These are phyloP conservation scores for Hesperia comma DNA, from an alignment of 2,888 invertebrate genomes.

Conservation along the genomic window DNA sequence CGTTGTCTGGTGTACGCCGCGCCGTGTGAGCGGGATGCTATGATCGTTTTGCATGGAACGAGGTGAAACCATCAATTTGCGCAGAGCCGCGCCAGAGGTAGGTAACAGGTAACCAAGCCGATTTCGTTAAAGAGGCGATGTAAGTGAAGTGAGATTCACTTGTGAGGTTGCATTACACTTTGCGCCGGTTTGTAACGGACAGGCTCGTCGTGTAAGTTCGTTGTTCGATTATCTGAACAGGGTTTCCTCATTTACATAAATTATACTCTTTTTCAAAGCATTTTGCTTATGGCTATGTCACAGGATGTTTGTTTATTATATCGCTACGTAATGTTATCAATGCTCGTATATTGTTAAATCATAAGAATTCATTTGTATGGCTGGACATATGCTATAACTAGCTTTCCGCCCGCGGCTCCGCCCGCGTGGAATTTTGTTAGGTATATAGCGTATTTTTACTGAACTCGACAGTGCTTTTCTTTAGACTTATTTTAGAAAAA, in stretches of 20 bases:
- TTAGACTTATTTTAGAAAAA: too few species aligned
- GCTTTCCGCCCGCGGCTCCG: too few species aligned
- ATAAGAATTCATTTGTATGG: too few species aligned
- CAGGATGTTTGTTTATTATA: background rate
- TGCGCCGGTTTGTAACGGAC: slow-evolving; percentile 57
- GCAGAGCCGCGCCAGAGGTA: slow-evolving; percentile 52
- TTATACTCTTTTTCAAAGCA: slow-evolving; percentile 13
- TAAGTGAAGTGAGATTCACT: slow-evolving; percentile 56
- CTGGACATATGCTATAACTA: too few species aligned
- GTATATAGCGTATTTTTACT: too few species aligned
- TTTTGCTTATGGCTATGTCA: slow-evolving; percentile 1
- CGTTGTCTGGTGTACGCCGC: slow-evolving; percentile 67
- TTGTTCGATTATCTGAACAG: slow-evolving; percentile 54
- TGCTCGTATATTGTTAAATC: too few species aligned
- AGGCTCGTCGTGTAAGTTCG: slow-evolving; percentile 55
- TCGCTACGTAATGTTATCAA: too few species aligned
- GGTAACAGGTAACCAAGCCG: slow-evolving; percentile 65
- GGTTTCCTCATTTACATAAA: slow-evolving; percentile 46
- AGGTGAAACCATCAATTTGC: slow-evolving; percentile 80
- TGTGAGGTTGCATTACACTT: slow-evolving; percentile 56
- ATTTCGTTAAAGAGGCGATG: slow-evolving; percentile 57
- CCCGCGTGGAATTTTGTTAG: too few species aligned
- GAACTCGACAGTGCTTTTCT: too few species aligned
- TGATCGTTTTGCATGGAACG: slow-evolving; percentile 78
- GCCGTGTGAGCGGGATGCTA: slow-evolving; percentile 73